Evolutionary conservation across 2,888 invertebrate genomes (phyloP).

Genomic region (Synergus japonicus): DNA sequence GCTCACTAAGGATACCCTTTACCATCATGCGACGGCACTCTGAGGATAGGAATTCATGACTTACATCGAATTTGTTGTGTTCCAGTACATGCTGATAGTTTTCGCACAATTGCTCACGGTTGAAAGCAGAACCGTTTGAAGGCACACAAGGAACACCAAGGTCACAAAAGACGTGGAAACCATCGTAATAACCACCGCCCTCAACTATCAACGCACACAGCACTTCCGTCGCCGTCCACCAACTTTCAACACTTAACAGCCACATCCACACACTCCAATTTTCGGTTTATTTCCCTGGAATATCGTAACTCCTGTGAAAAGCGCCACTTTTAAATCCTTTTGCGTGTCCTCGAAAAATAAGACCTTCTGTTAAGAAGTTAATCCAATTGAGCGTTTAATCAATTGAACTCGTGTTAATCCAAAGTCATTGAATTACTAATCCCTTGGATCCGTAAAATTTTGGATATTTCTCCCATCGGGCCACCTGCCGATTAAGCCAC

Average conservation of each 20-base stretch:
- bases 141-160: constrained; percentile 79
- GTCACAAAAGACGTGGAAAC: constrained; percentile 76
- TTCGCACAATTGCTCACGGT: constrained; percentile 88
- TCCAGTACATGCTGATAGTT: constrained; percentile 93
- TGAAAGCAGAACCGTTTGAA: constrained; percentile 82
- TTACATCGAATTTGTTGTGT: constrained; percentile 92
- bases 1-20: constrained; percentile 19
- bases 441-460: not conserved
- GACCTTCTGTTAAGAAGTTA: not conserved
- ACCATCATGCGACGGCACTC: not conserved
- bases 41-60: constrained; percentile 65
- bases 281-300: constrained; percentile 3
- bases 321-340: constrained; percentile 30
- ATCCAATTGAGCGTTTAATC: not conserved
- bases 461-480: constrained; percentile 43
- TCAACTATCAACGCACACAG: constrained; percentile 55
- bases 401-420: not conserved
- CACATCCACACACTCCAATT: constrained; percentile 63
- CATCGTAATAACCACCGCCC: constrained; percentile 72
- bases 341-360: not conserved
- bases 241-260: constrained; percentile 64
- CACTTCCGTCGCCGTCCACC: constrained; percentile 62
- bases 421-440: not conserved
- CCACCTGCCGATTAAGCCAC: constrained; percentile 30
- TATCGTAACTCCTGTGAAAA: constrained; percentile 10